These are phyloP conservation scores for Peromyscus melanophrys DNA, from an alignment of 2,797 vertebrate genomes.

Conservation along the genomic window DNA sequence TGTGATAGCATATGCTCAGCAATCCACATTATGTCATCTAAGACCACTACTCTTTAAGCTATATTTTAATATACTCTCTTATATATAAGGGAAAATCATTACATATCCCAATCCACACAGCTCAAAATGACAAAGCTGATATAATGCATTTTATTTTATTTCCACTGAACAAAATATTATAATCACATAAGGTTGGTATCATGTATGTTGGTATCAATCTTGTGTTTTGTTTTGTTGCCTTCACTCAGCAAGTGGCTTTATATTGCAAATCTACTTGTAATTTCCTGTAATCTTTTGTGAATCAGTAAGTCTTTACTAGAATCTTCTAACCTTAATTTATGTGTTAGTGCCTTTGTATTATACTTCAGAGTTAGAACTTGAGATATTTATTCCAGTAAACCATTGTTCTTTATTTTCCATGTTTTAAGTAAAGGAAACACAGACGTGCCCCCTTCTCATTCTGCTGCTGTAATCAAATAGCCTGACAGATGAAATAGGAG, in stretches of 20 bases:
- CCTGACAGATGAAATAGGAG: not conserved
- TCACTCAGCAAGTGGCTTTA: not conserved
- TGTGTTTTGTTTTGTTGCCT: constrained; percentile 11
- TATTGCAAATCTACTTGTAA: not conserved
- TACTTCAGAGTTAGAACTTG: not conserved
- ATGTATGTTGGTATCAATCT: not conserved
- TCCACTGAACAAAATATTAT: not conserved
- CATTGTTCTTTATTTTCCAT: not conserved
- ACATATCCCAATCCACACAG: not conserved
- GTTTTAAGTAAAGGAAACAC: not conserved
- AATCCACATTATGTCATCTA: constrained; percentile 22
- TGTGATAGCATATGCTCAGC: not conserved
- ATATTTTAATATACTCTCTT: not conserved
- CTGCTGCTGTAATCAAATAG: no score
- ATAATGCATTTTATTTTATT: not conserved
- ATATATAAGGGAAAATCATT: not conserved
- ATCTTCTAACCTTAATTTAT: constrained; percentile 7
- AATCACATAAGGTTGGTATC: not conserved
- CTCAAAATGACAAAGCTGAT: not conserved
- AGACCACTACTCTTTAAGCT: constrained; percentile 1
- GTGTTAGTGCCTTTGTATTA: not conserved
- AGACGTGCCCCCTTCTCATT: not conserved
- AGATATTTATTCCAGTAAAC: not conserved
- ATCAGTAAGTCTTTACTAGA: not conserved
- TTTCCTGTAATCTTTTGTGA: not conserved